These are phyloP conservation scores for Sebastes elongatus DNA, from an alignment of 2,797 vertebrate species.

Conservation along the genomic window DNA sequence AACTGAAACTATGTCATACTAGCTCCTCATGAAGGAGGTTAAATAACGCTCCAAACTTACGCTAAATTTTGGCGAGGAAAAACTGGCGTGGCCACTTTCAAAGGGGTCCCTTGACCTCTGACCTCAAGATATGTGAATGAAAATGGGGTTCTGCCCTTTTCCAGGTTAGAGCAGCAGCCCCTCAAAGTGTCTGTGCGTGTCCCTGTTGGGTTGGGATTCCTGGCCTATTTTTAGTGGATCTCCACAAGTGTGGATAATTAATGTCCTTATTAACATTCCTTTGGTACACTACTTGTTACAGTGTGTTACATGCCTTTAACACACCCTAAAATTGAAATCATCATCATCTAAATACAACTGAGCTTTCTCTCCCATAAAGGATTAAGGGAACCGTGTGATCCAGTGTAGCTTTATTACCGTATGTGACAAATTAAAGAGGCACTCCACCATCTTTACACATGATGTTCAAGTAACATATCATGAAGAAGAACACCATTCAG, in stretches of 20 bases:
- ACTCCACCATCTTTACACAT: background rate
- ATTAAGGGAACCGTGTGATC: background rate
- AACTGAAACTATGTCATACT: no score
- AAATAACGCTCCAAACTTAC: no score
- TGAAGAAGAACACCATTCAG: background rate
- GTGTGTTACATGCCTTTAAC: background rate
- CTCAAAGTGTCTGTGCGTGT: background rate
- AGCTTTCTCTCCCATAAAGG: background rate
- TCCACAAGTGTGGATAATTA: background rate
- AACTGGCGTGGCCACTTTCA: no score
- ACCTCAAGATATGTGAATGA: background rate
- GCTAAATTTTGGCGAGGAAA: no score
- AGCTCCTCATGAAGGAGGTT: no score
- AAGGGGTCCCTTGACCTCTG: no score
- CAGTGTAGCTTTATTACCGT: background rate
- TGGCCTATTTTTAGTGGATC: background rate
- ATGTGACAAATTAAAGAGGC: conserved; percentile 3
- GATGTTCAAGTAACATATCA: background rate
- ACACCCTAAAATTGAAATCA: background rate
- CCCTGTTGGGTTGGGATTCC: background rate
- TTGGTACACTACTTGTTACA: background rate
- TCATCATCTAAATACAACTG: background rate
- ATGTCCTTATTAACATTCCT: background rate
- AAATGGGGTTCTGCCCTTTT: background rate
- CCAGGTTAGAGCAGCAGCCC: background rate